Percentiles rank a stretch among this genome's conserved stretches.
These are phyloP conservation scores for Bruchidius siliquastri DNA, from an alignment of 2,888 invertebrate species.

Conservation along the genomic window DNA sequence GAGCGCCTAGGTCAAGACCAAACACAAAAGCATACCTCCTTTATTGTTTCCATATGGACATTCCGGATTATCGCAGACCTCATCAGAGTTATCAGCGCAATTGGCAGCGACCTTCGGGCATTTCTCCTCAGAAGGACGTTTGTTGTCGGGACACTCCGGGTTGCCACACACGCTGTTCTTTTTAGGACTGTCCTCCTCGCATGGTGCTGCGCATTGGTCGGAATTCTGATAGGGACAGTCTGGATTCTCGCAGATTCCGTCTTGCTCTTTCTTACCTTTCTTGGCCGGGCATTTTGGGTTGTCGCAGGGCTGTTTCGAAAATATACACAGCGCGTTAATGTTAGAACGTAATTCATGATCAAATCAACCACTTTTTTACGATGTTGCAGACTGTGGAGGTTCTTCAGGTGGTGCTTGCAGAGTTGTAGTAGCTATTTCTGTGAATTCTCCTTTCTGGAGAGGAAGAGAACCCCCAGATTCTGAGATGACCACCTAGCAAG, in stretches of 20 bases:
- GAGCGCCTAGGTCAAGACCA: too few relatives aligned
- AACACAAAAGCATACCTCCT: not conserved
- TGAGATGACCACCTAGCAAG: too few relatives aligned
- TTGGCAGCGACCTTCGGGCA: slow-evolving; percentile 12
- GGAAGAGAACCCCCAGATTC: too few relatives aligned
- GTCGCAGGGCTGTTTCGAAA: slow-evolving; percentile 5
- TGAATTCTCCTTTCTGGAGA: too few relatives aligned
- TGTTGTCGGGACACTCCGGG: slow-evolving; percentile 23
- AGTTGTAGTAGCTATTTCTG: too few relatives aligned
- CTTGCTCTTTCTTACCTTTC: slow-evolving; percentile 5
- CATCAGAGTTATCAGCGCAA: not conserved
- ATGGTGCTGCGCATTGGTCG: not conserved
- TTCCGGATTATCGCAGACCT: slow-evolving; percentile 23
- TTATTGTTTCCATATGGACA: slow-evolving; percentile 18
- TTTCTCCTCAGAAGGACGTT: slow-evolving; percentile 6
- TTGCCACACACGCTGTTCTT: slow-evolving; percentile 12
- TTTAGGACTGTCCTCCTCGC: not conserved
- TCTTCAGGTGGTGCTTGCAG: too few relatives aligned
- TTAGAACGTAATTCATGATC: too few relatives aligned
- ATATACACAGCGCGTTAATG: not conserved
- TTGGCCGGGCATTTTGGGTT: slow-evolving; percentile 22
- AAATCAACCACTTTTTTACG: too few relatives aligned
- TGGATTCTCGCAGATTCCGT: slow-evolving; percentile 23
- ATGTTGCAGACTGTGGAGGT: too few relatives aligned
- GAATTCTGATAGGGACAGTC: slow-evolving; percentile 17